A percentile compares a stretch with the other conserved stretches of the same genome.
Evolutionary conservation across 2,888 invertebrate species (phyloP).

Genomic region (Pycnomerus fuliginosus): DNA sequence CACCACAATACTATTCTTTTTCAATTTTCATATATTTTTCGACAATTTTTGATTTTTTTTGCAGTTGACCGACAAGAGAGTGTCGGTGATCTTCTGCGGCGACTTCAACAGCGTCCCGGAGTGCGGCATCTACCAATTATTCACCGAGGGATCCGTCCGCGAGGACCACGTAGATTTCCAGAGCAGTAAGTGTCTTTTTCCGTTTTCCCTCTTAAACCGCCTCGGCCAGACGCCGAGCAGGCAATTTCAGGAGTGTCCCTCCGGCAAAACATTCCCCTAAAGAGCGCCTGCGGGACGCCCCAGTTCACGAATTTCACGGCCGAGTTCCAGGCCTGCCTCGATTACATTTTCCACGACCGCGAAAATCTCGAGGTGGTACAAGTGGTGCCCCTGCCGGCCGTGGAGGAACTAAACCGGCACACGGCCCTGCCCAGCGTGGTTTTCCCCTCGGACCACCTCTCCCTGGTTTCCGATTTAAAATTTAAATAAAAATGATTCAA

Average conservation of each 20-base stretch:
- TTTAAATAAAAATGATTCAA: constrained; percentile 46
- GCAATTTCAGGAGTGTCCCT: constrained; percentile 64
- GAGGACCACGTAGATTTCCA: constrained; percentile 72
- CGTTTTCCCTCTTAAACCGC: constrained; percentile 3
- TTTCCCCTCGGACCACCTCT: constrained; percentile 93
- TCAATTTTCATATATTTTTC: too few species aligned
- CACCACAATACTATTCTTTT: too few species aligned
- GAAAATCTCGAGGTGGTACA: constrained; percentile 63
- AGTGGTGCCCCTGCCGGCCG: constrained; percentile 78
- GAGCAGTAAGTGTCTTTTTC: constrained; percentile 64
- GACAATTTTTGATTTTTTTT: constrained; percentile 24
- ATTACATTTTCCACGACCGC: constrained; percentile 86
- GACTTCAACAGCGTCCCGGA: constrained; percentile 92
- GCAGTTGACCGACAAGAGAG: constrained; percentile 50
- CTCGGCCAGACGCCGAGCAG: constrained; percentile 63
- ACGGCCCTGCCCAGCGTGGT: constrained; percentile 84
- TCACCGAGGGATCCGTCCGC: constrained; percentile 68
- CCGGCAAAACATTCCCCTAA: constrained; percentile 64
- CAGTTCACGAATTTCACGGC: constrained; percentile 83
- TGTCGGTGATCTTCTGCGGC: constrained; percentile 81
- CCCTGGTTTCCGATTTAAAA: constrained; percentile 78
- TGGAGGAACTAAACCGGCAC: constrained; percentile 72
- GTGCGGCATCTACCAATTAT: constrained; percentile 78
- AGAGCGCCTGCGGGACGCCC: constrained; percentile 83
- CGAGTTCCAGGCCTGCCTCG: constrained; percentile 83